Evolutionary conservation across 2,113 vertebrate genomes (phyloP), one percentile per base, ranked within the genome.

Genomic region (Vidua chalybeata): DNA sequence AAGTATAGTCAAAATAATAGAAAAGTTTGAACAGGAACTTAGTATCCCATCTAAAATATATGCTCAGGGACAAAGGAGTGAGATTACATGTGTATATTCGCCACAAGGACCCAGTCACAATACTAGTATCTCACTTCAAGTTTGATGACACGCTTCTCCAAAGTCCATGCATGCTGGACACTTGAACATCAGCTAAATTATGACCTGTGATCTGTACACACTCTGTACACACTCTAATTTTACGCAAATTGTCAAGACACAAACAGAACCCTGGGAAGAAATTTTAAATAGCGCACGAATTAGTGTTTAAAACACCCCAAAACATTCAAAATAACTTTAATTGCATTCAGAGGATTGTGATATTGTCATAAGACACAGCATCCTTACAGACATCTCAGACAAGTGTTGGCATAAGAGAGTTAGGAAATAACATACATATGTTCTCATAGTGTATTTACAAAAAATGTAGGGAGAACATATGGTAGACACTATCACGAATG

Each of bases 391-490:
- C 43, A 80, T 88, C 74, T 95, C 67, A 96, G 91, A 95, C 46
- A 95, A 96, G 84, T 56, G 67, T 85, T 96, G 91, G 84, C 95
- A 77, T 83, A 58, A 82, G 61, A 93, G n/a, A 63, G 19, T 41
- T 73, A 66, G 43, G 55, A 77, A 96, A 88, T 86, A 94, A 77
- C 51, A 88, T 54, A 43, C 86, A 79, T 95, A 93, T 88, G 87
- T 80, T 96, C 79, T 84, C 55, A 77, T 63, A 79, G 49, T 13
- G 49, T 91, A 91, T 95, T 96, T 94, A 75, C 54, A 63, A 90
- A 97, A 83, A 91, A 80, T 67, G 73, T 83, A 82, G 46, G 9
- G 59, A 85, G 75, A 96, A 73, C 89, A 94, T 96, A 95, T 91
- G 87, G 75, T 71, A 86, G 59, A 90, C 24, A 83, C 55, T 85